Evolutionary conservation across 2,888 invertebrate species (phyloP).

Genomic region (Fragum fragum): DNA sequence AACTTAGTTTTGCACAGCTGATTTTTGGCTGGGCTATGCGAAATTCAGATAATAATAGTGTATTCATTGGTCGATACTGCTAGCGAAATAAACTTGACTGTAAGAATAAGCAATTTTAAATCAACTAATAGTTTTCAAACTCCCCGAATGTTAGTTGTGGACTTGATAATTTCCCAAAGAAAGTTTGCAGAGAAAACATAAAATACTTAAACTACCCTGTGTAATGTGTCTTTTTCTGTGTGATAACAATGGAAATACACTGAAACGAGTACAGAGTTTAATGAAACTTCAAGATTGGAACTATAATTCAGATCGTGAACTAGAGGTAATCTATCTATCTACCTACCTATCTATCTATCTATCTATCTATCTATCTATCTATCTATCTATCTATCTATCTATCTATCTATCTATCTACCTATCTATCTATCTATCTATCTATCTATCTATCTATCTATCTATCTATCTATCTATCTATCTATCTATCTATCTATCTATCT

Average conservation of each 20-base stretch:
- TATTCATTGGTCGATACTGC: neutral
- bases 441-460: too few relatives aligned
- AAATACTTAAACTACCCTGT: too few relatives aligned
- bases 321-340: constrained; percentile 1
- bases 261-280: constrained; percentile 18
- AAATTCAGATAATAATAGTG: neutral
- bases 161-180: too few relatives aligned
- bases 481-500: too few relatives aligned
- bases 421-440: too few relatives aligned
- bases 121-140: too few relatives aligned
- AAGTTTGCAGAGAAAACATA: too few relatives aligned
- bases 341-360: neutral
- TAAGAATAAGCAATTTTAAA: too few relatives aligned
- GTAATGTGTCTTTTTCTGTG: constrained; percentile 19
- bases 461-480: too few relatives aligned
- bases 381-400: too few relatives aligned
- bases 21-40: neutral
- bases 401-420: too few relatives aligned
- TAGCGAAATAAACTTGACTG: neutral
- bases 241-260: constrained; percentile 19
- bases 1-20: constrained; percentile 20
- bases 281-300: constrained; percentile 7
- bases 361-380: neutral
- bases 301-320: neutral
- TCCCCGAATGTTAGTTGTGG: too few relatives aligned